phyloP scores from a whole-genome alignment of 2,797 vertebrate species.

The Pseudomugil tenellus region DNA sequence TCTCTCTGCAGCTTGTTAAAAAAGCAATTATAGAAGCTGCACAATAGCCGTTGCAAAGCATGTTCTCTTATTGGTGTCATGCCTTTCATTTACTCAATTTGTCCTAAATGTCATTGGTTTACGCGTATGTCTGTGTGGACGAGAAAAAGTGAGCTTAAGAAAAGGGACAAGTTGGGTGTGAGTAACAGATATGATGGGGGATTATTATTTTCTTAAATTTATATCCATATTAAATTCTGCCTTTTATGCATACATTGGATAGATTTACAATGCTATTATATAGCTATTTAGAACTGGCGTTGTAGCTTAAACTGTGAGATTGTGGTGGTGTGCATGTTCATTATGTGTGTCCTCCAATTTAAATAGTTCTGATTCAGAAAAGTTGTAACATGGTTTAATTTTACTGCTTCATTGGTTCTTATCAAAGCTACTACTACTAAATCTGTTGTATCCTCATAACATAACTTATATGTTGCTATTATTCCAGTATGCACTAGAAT shows the following conservation, averaged over 20 bases:
- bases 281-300: not conserved
- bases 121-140: constrained; percentile 30
- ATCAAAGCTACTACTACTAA: not conserved
- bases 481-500: not conserved
- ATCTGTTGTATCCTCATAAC: not conserved
- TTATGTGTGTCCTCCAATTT: not conserved
- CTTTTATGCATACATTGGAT: constrained; percentile 12
- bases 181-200: constrained; percentile 36
- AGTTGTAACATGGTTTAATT: not conserved
- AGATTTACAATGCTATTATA: not conserved
- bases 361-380: not conserved
- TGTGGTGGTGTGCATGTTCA: constrained; percentile 16
- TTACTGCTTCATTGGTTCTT: not conserved
- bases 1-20: constrained; percentile 82
- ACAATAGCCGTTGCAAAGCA: constrained; percentile 82
- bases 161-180: constrained; percentile 7
- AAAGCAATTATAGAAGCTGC: constrained; percentile 83
- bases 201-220: constrained; percentile 41
- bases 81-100: constrained; percentile 84
- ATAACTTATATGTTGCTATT: not conserved
- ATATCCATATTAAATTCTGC: constrained; percentile 32
- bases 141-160: constrained; percentile 21
- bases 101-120: constrained; percentile 78
- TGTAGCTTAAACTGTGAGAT: constrained; percentile 17
- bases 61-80: constrained; percentile 83